These are phyloP conservation scores for human DNA, from an alignment of 2,113 vertebrate genomes.

Conservation along the genomic window DNA sequence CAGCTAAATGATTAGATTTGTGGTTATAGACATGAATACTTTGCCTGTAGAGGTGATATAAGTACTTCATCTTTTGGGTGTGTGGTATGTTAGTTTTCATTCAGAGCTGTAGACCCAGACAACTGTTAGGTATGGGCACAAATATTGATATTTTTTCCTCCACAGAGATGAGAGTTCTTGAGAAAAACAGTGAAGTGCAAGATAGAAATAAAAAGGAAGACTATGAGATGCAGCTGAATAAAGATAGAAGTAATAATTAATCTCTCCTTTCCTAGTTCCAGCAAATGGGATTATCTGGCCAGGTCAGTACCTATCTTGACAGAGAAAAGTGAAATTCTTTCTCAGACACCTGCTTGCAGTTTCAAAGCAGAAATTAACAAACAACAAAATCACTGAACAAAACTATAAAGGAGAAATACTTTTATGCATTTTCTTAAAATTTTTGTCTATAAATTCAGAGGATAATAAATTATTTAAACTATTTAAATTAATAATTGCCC, in stretches of 20 bases:
- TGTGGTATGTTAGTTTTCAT: background rate
- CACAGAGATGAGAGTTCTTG: constrained; percentile 12
- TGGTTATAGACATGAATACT: background rate
- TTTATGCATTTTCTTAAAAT: background rate
- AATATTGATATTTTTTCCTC: background rate
- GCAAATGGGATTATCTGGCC: background rate
- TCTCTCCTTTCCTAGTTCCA: background rate
- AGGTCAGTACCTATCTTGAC: background rate
- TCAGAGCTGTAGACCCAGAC: background rate
- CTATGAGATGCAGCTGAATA: background rate
- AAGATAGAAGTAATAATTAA: constrained; percentile 18
- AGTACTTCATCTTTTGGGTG: background rate
- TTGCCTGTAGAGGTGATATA: background rate
- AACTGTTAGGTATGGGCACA: background rate
- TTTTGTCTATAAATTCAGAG: background rate
- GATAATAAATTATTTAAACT: background rate
- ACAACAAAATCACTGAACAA: background rate
- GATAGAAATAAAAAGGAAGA: background rate
- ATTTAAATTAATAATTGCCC: background rate
- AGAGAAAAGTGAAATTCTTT: background rate
- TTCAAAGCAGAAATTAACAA: constrained; percentile 13
- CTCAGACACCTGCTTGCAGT: background rate
- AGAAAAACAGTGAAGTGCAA: constrained; percentile 3
- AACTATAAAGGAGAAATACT: background rate
- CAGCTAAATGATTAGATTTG: background rate